A percentile compares a stretch with the other conserved stretches of the same genome.
Conservation (phyloP, 2,113 vertebrate genomes). For the Orientallactaga bullata region DNA sequence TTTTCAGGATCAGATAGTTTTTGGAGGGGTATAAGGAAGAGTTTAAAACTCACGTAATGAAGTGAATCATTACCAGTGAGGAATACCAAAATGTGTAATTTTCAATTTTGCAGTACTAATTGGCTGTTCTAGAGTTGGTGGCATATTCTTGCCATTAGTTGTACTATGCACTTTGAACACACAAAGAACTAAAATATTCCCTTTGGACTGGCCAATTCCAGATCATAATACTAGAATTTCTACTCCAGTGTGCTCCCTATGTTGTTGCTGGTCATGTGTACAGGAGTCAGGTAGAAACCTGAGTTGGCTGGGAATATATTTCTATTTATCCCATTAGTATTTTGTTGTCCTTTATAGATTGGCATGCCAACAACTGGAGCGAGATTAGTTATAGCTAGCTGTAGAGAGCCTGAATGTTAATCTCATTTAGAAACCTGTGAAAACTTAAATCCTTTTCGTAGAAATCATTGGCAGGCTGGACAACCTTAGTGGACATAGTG, state of each 20-base stretch:
- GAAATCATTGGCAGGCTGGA: not conserved
- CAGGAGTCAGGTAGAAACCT: not conserved
- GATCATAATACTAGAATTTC: constrained; percentile 50
- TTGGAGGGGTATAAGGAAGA: not conserved
- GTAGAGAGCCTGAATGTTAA: not conserved
- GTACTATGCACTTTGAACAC: not conserved
- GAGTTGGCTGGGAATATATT: not conserved
- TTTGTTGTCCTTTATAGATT: not conserved
- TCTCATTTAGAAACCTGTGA: not conserved
- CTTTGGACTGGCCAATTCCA: not conserved
- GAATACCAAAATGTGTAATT: not conserved
- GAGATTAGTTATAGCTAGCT: not conserved
- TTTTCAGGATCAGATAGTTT: constrained; percentile 27
- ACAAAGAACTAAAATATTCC: constrained; percentile 19
- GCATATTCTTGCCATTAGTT: not conserved
- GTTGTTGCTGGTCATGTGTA: not conserved
- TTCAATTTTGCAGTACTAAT: constrained; percentile 24
- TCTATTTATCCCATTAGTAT: constrained; percentile 8
- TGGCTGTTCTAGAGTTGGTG: not conserved
- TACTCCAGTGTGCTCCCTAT: not conserved
- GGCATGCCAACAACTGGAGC: not conserved
- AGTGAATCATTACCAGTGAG: not conserved
- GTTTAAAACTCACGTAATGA: constrained; percentile 19
- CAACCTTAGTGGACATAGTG: not conserved
- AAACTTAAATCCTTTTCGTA: constrained; percentile 30